Conservation (phyloP, 2,113 vertebrate genomes). For the Macrotus californicus region DNA sequence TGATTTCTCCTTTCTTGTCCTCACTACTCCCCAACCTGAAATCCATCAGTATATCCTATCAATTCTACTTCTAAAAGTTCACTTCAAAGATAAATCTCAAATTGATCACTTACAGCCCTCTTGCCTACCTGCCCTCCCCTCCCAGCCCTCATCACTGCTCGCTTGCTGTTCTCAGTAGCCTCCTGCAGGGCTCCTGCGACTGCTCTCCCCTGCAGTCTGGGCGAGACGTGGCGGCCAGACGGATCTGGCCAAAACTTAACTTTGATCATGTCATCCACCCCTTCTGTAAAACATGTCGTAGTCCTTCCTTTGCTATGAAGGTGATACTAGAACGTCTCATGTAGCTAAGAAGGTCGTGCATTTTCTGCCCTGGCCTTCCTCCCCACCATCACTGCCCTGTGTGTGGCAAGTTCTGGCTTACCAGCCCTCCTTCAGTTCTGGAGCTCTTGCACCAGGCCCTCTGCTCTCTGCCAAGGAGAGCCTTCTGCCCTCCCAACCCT, state of each 20-base stretch:
- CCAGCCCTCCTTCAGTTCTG: neutral
- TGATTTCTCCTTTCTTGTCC: neutral
- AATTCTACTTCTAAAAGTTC: neutral
- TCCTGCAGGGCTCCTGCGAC: neutral
- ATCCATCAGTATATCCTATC: neutral
- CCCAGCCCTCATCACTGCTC: neutral
- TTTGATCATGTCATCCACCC: neutral
- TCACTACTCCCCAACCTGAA: neutral
- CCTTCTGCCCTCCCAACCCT: neutral
- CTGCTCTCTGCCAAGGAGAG: neutral
- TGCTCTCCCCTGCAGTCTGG: neutral
- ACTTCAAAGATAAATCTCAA: neutral
- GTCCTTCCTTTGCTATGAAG: neutral
- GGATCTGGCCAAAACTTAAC: neutral
- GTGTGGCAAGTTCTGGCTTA: neutral
- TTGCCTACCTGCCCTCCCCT: accelerated
- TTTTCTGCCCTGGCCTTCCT: neutral
- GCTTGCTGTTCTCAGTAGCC: neutral
- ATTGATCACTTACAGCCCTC: neutral
- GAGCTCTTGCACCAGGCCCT: neutral
- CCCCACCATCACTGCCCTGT: too few species aligned
- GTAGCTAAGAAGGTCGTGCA: neutral
- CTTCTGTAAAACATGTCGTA: neutral
- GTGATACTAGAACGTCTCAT: neutral
- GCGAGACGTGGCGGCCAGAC: neutral